Conservation (phyloP, 2,888 invertebrate genomes). For the Matsumyia berberina region DNA sequence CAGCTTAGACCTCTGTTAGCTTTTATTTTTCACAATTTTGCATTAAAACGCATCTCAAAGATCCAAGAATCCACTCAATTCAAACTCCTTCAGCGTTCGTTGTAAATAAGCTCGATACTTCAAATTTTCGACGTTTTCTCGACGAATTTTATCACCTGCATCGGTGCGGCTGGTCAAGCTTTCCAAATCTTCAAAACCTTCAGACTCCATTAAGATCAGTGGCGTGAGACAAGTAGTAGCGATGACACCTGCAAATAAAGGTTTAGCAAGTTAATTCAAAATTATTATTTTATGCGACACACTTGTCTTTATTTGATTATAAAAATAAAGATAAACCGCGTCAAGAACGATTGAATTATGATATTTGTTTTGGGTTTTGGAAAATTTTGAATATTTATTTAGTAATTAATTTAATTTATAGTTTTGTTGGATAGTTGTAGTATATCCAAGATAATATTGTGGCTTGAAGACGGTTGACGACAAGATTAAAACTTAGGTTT, state of each 20-base stretch:
- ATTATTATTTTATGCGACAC: background rate
- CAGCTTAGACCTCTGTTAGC: too few relatives aligned
- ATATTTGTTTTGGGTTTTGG: slow-evolving; percentile 8
- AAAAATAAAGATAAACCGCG: slow-evolving; percentile 8
- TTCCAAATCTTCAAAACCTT: slow-evolving; percentile 80
- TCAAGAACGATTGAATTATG: background rate
- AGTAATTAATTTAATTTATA: background rate
- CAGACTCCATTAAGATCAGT: slow-evolving; percentile 82
- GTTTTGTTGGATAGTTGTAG: background rate
- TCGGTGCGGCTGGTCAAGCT: slow-evolving; percentile 81
- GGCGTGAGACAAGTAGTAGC: slow-evolving; percentile 83
- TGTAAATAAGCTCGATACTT: slow-evolving; percentile 81
- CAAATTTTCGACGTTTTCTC: slow-evolving; percentile 82
- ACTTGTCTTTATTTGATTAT: background rate
- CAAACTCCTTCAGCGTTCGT: slow-evolving; percentile 81
- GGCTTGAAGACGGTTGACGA: too few relatives aligned
- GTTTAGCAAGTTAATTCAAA: background rate
- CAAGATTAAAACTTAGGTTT: too few relatives aligned
- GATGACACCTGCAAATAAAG: slow-evolving; percentile 80
- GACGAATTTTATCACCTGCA: slow-evolving; percentile 80
- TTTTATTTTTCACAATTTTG: slow-evolving; percentile 1
- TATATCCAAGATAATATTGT: too few relatives aligned
- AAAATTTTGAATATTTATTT: slow-evolving; percentile 27
- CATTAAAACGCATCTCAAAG: slow-evolving; percentile 59
- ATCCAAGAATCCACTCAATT: slow-evolving; percentile 83